phyloP scores from a whole-genome alignment of 2,113 vertebrate species.

The Columba janthina region DNA sequence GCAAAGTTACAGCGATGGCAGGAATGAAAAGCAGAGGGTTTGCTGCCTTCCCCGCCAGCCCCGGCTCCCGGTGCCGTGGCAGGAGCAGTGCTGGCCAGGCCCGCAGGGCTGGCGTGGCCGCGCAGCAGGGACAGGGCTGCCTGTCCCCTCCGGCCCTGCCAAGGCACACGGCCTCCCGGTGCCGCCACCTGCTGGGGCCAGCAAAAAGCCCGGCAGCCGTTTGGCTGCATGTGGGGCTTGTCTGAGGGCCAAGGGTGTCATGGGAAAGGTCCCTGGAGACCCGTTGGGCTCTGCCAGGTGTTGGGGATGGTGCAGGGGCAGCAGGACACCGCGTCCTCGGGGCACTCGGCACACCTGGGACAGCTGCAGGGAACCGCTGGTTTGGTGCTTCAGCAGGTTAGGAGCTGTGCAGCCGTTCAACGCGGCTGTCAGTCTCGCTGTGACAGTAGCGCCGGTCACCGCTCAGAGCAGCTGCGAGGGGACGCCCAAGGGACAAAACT shows the following conservation, averaged over 20 bases:
- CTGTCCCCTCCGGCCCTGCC: neutral
- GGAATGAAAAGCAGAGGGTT: neutral
- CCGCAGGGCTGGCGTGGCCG: neutral
- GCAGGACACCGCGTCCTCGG: too few species aligned
- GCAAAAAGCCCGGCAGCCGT: neutral
- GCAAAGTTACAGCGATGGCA: neutral
- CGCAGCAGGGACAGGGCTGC: neutral
- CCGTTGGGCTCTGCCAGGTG: too few species aligned
- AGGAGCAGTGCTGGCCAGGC: neutral
- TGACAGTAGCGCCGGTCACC: neutral
- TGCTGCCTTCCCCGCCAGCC: neutral
- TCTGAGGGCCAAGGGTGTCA: neutral
- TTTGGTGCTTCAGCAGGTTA: accelerated
- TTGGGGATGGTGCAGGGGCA: too few species aligned
- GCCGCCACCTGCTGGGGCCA: neutral
- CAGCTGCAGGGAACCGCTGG: neutral
- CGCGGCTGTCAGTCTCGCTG: accelerated
- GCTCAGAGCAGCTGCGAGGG: neutral
- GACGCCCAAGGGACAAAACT: neutral
- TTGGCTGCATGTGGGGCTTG: neutral
- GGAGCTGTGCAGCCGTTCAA: neutral
- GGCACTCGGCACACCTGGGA: too few species aligned
- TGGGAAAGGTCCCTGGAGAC: neutral
- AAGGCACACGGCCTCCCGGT: too few species aligned
- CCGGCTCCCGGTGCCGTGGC: accelerated